A percentile compares a stretch with the other conserved stretches of the same genome.
Evolutionary conservation across 1,140 invertebrate species (phyloP).

Genomic region (Dinoponera quadriceps): DNA sequence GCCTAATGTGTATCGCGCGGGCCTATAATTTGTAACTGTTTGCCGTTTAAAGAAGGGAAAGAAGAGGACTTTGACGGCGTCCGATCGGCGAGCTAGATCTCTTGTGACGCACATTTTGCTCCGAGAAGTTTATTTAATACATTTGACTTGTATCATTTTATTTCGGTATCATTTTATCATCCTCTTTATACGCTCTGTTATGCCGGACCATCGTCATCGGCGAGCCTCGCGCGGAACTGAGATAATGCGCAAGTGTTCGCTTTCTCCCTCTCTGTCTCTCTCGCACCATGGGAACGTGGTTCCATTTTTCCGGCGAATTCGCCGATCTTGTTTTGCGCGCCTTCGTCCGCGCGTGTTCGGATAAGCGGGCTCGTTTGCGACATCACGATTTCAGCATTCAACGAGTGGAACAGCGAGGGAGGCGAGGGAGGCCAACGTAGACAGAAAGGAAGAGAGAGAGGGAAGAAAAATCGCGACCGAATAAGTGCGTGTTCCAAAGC

Average conservation of each 20-base stretch:
- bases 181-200: no score
- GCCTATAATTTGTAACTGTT: no score
- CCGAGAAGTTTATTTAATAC: no score
- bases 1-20: no score
- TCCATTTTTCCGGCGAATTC: background rate
- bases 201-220: no score
- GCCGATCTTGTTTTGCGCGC: background rate
- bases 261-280: background rate
- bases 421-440: background rate
- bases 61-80: no score
- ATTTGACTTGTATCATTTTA: no score
- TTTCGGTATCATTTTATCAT: no score
- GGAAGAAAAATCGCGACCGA: conserved; percentile 4
- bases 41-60: no score
- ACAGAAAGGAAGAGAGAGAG: background rate
- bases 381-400: background rate
- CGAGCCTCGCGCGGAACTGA: background rate
- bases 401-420: conserved; percentile 10
- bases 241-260: conserved; percentile 1
- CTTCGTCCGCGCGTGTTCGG: background rate
- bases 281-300: no score
- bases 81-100: no score
- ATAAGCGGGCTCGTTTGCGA: conserved; percentile 29
- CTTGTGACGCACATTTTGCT: no score
- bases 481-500: conserved; percentile 33